Percentiles rank a stretch among this genome's conserved stretches.
Evolutionary conservation across 2,113 vertebrate genomes (phyloP).

Genomic region (Cairina moschata): DNA sequence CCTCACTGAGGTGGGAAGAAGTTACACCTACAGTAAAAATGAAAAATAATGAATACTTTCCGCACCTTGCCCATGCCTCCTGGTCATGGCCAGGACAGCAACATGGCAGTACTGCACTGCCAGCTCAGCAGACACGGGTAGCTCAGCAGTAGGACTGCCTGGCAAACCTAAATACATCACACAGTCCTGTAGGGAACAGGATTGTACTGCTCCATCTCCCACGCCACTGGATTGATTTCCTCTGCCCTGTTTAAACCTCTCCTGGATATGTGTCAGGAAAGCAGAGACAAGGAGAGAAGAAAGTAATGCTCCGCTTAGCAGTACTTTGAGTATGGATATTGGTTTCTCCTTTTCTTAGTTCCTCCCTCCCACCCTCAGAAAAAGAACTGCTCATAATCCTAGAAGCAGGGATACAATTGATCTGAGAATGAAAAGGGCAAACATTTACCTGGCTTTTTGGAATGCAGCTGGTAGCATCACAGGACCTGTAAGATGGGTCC

Average conservation of each 20-base stretch:
- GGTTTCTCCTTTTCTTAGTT: background rate
- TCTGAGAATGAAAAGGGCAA: background rate
- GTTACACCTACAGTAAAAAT: background rate
- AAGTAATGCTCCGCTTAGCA: background rate
- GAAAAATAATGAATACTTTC: background rate
- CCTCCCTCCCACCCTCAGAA: background rate
- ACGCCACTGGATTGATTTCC: background rate
- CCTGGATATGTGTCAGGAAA: background rate
- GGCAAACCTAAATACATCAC: too few relatives aligned
- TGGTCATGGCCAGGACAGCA: background rate
- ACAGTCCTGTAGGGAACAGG: background rate
- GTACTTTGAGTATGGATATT: background rate
- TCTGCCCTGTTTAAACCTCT: background rate
- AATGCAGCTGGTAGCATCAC: background rate
- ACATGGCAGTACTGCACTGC: background rate
- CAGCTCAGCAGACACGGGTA: background rate
- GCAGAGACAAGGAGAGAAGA: background rate
- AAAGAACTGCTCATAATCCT: background rate
- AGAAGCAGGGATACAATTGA: background rate
- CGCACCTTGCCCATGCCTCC: background rate
- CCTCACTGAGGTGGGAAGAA: background rate
- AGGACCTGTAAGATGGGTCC: background rate
- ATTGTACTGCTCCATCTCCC: background rate
- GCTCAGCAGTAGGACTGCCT: too few relatives aligned
- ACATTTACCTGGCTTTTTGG: background rate